A percentile compares a stretch with the other conserved stretches of the same genome.
These are phyloP conservation scores for Tachina lurida DNA, from an alignment of 2,888 invertebrate species.

Conservation along the genomic window DNA sequence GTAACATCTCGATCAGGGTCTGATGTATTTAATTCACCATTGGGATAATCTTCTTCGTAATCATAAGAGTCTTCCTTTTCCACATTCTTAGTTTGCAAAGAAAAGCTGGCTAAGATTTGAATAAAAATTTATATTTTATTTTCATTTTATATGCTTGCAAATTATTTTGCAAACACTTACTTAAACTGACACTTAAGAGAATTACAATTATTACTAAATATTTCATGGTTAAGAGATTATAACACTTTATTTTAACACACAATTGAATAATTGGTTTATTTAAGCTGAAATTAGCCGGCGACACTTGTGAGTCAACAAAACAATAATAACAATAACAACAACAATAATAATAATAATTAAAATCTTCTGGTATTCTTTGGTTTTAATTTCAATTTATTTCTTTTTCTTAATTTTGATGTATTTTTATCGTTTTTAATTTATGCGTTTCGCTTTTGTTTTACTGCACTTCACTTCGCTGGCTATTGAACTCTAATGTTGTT, in stretches of 20 bases:
- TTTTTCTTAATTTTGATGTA: constrained; percentile 5
- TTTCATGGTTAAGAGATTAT: constrained; percentile 15
- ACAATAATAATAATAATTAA: too few species aligned
- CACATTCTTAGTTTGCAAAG: constrained; percentile 4
- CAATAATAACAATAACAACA: background rate
- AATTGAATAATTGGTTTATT: background rate
- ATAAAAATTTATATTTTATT: background rate
- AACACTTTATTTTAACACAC: background rate
- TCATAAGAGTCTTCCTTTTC: constrained; percentile 2
- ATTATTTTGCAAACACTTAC: constrained; percentile 26
- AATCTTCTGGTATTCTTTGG: background rate
- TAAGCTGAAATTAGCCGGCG: constrained; percentile 3
- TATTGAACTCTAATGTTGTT: constrained; percentile 59
- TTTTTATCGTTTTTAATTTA: constrained; percentile 8
- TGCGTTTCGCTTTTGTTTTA: constrained; percentile 41
- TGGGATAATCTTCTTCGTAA: constrained; percentile 34
- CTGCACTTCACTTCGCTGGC: constrained; percentile 65
- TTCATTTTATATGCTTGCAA: background rate
- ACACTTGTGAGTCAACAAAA: constrained; percentile 51
- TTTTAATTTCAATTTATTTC: constrained; percentile 1
- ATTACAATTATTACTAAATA: constrained; percentile 11
- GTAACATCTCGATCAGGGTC: constrained; percentile 40
- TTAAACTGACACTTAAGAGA: constrained; percentile 7
- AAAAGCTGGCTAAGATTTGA: constrained; percentile 19
- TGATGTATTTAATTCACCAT: constrained; percentile 3